Percentiles rank a stretch among this genome's conserved stretches.
These are phyloP conservation scores for Peribatodes rhomboidaria DNA, from an alignment of 2,888 invertebrate species.

Conservation along the genomic window DNA sequence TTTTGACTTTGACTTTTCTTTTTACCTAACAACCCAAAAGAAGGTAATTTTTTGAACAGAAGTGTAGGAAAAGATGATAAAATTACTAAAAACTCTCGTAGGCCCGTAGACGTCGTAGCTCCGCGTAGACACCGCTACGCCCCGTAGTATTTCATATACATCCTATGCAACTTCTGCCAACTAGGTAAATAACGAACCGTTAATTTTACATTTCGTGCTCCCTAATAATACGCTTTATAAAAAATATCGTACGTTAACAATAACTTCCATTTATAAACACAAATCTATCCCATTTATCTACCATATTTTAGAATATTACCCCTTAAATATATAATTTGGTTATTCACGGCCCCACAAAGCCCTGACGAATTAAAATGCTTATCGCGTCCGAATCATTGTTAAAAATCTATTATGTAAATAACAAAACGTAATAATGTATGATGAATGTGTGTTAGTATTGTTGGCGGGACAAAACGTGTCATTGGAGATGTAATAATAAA, in stretches of 20 bases:
- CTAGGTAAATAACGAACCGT: not conserved
- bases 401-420: slow-evolving; percentile 61
- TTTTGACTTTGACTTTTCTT: too few species aligned
- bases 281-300: slow-evolving; percentile 43
- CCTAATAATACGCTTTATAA: slow-evolving; percentile 12
- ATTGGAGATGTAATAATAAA: slow-evolving; percentile 48
- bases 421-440: slow-evolving; percentile 63
- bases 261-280: slow-evolving; percentile 17
- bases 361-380: slow-evolving; percentile 51
- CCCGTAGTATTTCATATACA: not conserved
- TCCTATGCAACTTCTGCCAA: not conserved
- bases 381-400: slow-evolving; percentile 54
- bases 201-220: not conserved
- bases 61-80: too few species aligned
- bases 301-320: slow-evolving; percentile 41
- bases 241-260: slow-evolving; percentile 40
- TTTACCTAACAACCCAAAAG: too few species aligned
- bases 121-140: not conserved
- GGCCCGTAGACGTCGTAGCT: not conserved
- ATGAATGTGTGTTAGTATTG: slow-evolving; percentile 46
- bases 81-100: too few species aligned
- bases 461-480: slow-evolving; percentile 55
- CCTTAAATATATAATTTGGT: slow-evolving; percentile 47
- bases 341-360: slow-evolving; percentile 49
- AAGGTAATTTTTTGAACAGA: too few species aligned